Conservation (phyloP, 2,797 vertebrate genomes). For the Australoheros facetus region DNA sequence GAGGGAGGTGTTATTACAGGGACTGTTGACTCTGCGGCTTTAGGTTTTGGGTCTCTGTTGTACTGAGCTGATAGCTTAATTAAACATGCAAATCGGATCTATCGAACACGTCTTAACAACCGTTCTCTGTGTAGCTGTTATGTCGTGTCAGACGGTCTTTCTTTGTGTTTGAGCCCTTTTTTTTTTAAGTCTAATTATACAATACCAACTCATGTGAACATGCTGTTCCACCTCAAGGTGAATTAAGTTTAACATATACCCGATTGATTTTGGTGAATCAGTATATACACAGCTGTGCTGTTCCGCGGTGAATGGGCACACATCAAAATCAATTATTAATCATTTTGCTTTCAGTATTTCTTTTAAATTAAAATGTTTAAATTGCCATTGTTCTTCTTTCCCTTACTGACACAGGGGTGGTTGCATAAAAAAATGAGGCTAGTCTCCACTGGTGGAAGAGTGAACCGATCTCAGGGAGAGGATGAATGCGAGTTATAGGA, state of each 20-base stretch:
- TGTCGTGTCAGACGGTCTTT: slow-evolving; percentile 70
- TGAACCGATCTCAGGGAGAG: not conserved
- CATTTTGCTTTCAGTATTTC: not conserved
- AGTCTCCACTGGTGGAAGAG: no score
- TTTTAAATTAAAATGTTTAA: not conserved
- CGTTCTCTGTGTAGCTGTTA: slow-evolving; percentile 67
- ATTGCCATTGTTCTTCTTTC: not conserved
- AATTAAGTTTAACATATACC: slow-evolving; percentile 57
- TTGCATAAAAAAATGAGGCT: not conserved
- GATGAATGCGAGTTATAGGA: not conserved
- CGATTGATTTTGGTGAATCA: slow-evolving; percentile 46
- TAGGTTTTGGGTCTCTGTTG: slow-evolving; percentile 80
- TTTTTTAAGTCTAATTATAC: slow-evolving; percentile 62
- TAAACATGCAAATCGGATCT: slow-evolving; percentile 86
- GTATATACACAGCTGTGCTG: not conserved
- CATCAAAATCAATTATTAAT: slow-evolving; percentile 5
- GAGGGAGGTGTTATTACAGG: slow-evolving; percentile 85
- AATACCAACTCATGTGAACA: slow-evolving; percentile 52
- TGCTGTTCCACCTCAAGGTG: slow-evolving; percentile 46
- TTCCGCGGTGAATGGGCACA: not conserved
- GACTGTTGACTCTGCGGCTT: slow-evolving; percentile 90
- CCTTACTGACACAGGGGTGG: not conserved
- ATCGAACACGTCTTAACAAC: slow-evolving; percentile 78
- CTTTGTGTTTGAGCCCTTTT: slow-evolving; percentile 58
- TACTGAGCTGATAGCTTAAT: slow-evolving; percentile 84